Evolutionary conservation across 2,113 vertebrate species (phyloP).

Genomic region (Tragelaphus imberbis): DNA sequence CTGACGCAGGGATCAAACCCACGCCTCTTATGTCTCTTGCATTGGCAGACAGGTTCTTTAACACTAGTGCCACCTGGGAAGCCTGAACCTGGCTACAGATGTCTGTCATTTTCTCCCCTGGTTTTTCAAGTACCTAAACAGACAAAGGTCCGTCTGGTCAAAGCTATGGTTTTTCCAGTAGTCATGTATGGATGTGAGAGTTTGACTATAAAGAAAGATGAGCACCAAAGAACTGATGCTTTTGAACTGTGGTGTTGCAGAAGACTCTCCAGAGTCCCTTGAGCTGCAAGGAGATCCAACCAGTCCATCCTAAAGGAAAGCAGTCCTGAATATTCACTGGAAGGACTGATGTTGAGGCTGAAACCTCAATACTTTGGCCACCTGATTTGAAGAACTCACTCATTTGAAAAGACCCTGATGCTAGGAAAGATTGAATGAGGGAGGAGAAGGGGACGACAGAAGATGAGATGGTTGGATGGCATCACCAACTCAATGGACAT

Average conservation of each 20-base stretch:
- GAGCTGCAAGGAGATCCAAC: not conserved
- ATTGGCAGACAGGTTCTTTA: not conserved
- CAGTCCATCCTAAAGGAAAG: not conserved
- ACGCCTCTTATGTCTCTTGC: not conserved
- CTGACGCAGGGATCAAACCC: not conserved
- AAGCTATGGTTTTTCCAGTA: not conserved
- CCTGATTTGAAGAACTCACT: not conserved
- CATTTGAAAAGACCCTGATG: not conserved
- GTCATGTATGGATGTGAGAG: not conserved
- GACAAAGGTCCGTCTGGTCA: not conserved
- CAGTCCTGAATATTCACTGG: not conserved
- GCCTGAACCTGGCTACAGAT: not conserved
- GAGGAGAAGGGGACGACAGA: not conserved
- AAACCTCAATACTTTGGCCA: not conserved
- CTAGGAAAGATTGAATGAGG: not conserved
- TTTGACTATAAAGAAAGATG: not conserved
- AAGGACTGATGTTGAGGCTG: not conserved
- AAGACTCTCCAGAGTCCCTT: not conserved
- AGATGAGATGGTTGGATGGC: not conserved
- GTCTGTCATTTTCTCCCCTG: not conserved
- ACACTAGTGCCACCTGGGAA: not conserved
- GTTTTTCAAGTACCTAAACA: not conserved
- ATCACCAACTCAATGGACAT: not conserved
- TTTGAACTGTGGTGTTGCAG: not conserved
- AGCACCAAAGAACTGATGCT: not conserved